A percentile compares a stretch with the other conserved stretches of the same genome.
phyloP scores from a whole-genome alignment of 1,140 invertebrate genomes.

The Drosophila mojavensis region DNA sequence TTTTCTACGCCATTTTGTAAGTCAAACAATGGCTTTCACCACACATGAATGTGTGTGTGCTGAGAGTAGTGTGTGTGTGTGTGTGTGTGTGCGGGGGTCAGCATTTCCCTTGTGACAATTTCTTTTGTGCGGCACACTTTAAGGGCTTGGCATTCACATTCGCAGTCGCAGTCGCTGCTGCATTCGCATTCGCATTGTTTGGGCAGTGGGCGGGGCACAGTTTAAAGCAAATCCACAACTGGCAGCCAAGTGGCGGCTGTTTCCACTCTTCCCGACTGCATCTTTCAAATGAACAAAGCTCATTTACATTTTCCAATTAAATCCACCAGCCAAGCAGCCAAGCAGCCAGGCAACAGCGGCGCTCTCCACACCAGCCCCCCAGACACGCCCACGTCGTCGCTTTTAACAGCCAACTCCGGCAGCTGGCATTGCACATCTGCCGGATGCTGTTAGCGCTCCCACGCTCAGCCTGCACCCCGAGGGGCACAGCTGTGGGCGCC shows the following conservation, averaged over 20 bases:
- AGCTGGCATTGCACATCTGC: constrained; percentile 66
- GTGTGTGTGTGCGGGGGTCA: constrained; percentile 46
- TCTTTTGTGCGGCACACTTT: constrained; percentile 69
- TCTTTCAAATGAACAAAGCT: constrained; percentile 82
- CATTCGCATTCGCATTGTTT: constrained; percentile 30
- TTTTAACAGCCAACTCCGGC: constrained; percentile 5
- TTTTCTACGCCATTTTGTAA: constrained; percentile 79
- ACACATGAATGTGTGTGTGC: constrained; percentile 23
- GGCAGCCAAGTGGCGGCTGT: constrained; percentile 59
- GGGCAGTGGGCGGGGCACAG: constrained; percentile 24
- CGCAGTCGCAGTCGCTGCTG: background rate
- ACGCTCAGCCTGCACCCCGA: constrained; percentile 13
- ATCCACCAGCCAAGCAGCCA: constrained; percentile 58
- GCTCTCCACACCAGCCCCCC: background rate
- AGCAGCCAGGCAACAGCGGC: background rate
- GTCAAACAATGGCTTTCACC: constrained; percentile 72
- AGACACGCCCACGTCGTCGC: background rate
- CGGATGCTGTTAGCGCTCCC: constrained; percentile 49
- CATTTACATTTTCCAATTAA: constrained; percentile 83
- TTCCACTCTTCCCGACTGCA: constrained; percentile 62
- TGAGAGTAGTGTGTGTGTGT: background rate
- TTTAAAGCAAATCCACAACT: constrained; percentile 72
- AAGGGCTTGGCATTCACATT: constrained; percentile 58
- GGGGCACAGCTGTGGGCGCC: background rate
- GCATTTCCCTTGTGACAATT: constrained; percentile 59